Evolutionary conservation across 2,888 invertebrate genomes (phyloP).

Genomic region (Parelbella ahira): DNA sequence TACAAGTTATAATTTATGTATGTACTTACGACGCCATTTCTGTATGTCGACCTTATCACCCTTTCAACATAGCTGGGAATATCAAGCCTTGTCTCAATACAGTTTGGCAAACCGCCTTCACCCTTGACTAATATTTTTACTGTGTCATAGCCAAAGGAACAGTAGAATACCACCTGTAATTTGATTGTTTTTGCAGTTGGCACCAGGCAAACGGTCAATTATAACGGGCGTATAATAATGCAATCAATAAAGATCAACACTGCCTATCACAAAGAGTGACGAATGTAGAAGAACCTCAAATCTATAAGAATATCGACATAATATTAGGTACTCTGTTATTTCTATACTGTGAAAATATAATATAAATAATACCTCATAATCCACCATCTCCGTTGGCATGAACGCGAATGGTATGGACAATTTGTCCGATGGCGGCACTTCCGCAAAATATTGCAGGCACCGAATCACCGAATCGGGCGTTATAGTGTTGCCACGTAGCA

Average conservation of each 20-base stretch:
- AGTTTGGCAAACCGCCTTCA: conserved; percentile 69
- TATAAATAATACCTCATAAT: conserved; percentile 74
- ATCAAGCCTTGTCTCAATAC: conserved; percentile 62
- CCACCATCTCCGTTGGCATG: conserved; percentile 70
- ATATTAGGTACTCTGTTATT: too few relatives aligned
- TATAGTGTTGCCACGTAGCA: conserved; percentile 55
- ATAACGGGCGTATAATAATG: too few relatives aligned
- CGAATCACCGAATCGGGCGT: conserved; percentile 50
- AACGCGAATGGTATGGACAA: conserved; percentile 70
- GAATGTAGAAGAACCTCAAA: too few relatives aligned
- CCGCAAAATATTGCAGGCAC: conserved; percentile 67
- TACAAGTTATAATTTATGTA: too few relatives aligned
- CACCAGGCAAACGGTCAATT: too few relatives aligned
- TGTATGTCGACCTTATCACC: conserved; percentile 50
- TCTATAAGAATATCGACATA: too few relatives aligned
- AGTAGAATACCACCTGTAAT: conserved; percentile 51
- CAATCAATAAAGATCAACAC: too few relatives aligned
- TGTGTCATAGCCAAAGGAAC: conserved; percentile 67
- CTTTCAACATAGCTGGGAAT: conserved; percentile 58
- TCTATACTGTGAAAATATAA: too few relatives aligned
- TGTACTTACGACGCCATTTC: conserved; percentile 50
- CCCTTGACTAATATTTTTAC: conserved; percentile 62
- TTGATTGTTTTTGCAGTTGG: too few relatives aligned
- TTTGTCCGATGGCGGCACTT: conserved; percentile 66
- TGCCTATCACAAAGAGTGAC: too few relatives aligned